These are phyloP conservation scores for Lepus europaeus DNA, from an alignment of 2,113 vertebrate species.

Conservation along the genomic window DNA sequence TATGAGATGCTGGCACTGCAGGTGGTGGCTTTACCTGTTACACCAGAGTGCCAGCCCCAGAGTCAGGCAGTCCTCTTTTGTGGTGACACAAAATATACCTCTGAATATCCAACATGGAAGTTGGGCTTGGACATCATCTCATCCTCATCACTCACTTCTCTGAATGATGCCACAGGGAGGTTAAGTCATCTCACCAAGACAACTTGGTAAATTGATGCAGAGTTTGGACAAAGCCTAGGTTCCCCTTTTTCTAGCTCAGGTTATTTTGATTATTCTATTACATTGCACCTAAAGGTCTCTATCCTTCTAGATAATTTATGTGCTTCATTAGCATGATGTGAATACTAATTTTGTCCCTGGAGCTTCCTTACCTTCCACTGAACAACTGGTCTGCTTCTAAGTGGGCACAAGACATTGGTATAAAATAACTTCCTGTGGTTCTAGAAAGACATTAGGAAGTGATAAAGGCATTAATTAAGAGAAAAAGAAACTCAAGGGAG, in stretches of 20 bases:
- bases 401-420: not conserved
- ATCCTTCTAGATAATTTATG: not conserved
- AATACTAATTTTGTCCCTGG: not conserved
- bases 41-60: no score
- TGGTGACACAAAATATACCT: not conserved
- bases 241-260: not conserved
- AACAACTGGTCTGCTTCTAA: not conserved
- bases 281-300: not conserved
- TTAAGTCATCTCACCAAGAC: not conserved
- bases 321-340: not conserved
- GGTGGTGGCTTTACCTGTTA: no score
- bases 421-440: not conserved
- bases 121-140: not conserved
- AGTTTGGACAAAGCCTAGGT: not conserved
- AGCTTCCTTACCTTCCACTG: not conserved
- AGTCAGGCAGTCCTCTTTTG: no score
- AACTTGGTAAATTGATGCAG: not conserved
- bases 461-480: not conserved
- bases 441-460: conserved; percentile 24
- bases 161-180: not conserved
- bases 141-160: not conserved
- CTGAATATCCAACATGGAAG: not conserved
- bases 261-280: not conserved
- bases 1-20: no score
- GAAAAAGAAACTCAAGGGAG: not conserved